phyloP scores from a whole-genome alignment of 2,113 vertebrate genomes.

The Callocephalon fimbriatum region DNA sequence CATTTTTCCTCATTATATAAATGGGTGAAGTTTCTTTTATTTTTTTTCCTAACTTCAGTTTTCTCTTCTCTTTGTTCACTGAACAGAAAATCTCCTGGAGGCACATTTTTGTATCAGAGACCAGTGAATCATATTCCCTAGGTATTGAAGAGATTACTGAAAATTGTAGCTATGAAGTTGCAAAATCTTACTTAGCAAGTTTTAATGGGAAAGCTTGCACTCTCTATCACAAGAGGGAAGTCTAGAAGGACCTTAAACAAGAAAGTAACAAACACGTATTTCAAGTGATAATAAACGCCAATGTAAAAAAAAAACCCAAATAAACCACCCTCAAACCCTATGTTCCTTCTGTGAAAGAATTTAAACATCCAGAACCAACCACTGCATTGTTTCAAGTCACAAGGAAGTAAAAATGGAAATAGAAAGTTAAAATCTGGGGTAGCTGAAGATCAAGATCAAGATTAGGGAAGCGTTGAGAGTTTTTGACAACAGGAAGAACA shows the following conservation, averaged over 20 bases:
- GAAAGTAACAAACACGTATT: neutral
- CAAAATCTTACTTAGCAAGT: neutral
- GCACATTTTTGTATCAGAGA: neutral
- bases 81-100: neutral
- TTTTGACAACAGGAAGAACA: neutral
- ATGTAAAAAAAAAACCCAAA: neutral
- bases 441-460: neutral
- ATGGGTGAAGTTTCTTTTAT: neutral
- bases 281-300: neutral
- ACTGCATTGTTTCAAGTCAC: neutral
- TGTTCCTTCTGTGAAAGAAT: neutral
- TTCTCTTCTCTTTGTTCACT: neutral
- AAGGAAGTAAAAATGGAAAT: neutral
- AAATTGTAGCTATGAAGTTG: neutral
- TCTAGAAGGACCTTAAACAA: neutral
- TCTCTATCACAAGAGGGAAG: neutral
- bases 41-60: neutral
- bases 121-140: neutral
- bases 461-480: neutral
- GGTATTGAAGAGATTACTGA: neutral
- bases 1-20: neutral
- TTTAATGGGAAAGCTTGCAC: neutral
- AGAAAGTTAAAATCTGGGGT: neutral
- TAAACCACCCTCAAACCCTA: neutral
- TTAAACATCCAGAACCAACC: neutral